phyloP scores from a whole-genome alignment of 2,888 invertebrate genomes.

The Carpatolechia fugitivella region DNA sequence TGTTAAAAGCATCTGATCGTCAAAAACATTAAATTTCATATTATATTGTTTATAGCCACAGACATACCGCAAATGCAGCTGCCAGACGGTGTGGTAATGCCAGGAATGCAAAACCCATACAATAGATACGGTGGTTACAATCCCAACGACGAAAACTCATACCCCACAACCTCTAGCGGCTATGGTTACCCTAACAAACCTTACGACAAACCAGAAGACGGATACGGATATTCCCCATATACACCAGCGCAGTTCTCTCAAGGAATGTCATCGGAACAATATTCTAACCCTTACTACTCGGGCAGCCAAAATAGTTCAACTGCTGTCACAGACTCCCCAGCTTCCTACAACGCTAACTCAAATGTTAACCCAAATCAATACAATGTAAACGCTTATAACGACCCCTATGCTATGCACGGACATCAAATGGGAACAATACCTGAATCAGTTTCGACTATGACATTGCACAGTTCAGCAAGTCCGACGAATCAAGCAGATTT shows the following conservation, averaged over 20 bases:
- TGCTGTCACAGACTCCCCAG: conserved; percentile 53
- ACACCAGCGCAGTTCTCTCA: conserved; percentile 58
- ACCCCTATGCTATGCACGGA: conserved; percentile 31
- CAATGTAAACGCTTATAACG: conserved; percentile 22
- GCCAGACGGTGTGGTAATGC: conserved; percentile 61
- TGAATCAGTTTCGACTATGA: conserved; percentile 35
- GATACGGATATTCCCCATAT: conserved; percentile 53
- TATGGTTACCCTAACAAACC: conserved; percentile 49
- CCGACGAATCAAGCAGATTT: conserved; percentile 48
- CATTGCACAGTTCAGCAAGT: conserved; percentile 33
- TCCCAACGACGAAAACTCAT: conserved; percentile 44
- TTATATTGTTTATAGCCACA: conserved; percentile 42
- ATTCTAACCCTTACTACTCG: conserved; percentile 59
- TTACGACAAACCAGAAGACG: conserved; percentile 50
- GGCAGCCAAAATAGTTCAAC: conserved; percentile 51
- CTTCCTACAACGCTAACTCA: conserved; percentile 29
- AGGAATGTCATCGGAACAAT: conserved; percentile 37
- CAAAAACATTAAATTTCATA: not conserved
- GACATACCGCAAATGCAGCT: conserved; percentile 56
- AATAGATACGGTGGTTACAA: conserved; percentile 48
- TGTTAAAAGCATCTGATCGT: not conserved
- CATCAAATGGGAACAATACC: conserved; percentile 40
- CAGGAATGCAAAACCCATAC: conserved; percentile 47
- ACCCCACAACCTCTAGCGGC: conserved; percentile 37
- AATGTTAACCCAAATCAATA: conserved; percentile 20